A percentile compares a stretch with the other conserved stretches of the same genome.
These are phyloP conservation scores for Holacanthus passer DNA, from an alignment of 2,113 vertebrate species.

Conservation along the genomic window DNA sequence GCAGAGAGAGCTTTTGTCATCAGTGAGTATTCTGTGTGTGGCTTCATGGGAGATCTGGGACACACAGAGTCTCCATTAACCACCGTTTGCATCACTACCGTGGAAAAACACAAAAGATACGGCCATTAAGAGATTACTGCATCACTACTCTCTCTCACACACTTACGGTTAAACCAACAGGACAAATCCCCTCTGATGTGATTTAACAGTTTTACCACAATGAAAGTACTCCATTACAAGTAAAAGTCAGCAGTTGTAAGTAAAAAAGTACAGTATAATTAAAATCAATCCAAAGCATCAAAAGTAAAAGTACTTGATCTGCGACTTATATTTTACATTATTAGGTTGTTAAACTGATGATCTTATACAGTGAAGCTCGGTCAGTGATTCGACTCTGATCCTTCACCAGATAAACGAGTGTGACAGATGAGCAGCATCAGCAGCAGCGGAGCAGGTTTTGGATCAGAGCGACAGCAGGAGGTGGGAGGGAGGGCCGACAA, in stretches of 20 bases:
- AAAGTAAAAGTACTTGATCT: too few relatives aligned
- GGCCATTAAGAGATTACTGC: conserved; percentile 15
- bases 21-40: conserved; percentile 1
- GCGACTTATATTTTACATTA: too few relatives aligned
- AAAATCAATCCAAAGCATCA: too few relatives aligned
- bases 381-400: not conserved
- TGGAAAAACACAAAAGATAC: conserved; percentile 20
- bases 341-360: too few relatives aligned
- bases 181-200: conserved; percentile 44
- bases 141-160: not conserved
- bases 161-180: not conserved
- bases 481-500: too few relatives aligned
- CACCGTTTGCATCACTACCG: not conserved
- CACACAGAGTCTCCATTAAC: conserved; percentile 1
- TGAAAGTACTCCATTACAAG: too few relatives aligned
- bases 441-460: conserved; percentile 8
- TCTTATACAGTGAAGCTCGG: too few relatives aligned
- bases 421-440: conserved; percentile 27
- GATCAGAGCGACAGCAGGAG: not conserved
- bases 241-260: conserved; percentile 19
- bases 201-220: conserved; percentile 30
- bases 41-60: conserved; percentile 5
- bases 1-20: not conserved
- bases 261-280: conserved; percentile 60
- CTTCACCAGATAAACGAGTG: conserved; percentile 8